Percentiles rank a stretch among this genome's conserved stretches.
phyloP scores from a whole-genome alignment of 2,888 invertebrate species.

The Agrenia bidenticulata region DNA sequence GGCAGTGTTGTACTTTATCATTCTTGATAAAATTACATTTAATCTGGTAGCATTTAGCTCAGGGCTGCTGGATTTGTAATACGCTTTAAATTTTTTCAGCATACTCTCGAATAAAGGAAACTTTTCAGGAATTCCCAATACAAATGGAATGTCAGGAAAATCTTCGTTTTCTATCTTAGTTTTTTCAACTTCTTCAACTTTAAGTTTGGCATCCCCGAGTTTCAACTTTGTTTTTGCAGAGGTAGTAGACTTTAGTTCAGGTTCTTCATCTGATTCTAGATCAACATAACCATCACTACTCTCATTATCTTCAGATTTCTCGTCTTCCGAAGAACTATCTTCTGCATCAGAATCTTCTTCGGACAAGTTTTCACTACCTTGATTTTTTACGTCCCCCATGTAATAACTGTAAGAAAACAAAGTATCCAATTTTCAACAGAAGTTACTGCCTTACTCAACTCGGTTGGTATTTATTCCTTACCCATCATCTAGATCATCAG shows the following conservation, averaged over 20 bases:
- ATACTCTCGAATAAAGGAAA: slow-evolving; percentile 18
- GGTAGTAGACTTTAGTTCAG: slow-evolving; percentile 18
- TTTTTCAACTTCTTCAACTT: neutral
- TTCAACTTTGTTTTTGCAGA: slow-evolving; percentile 43
- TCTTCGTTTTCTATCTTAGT: neutral
- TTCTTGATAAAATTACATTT: slow-evolving; percentile 70
- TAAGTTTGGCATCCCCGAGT: slow-evolving; percentile 12
- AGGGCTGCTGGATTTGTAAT: slow-evolving; percentile 7
- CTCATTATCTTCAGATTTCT: slow-evolving; percentile 30
- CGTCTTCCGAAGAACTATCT: slow-evolving; percentile 34
- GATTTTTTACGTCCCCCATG: neutral
- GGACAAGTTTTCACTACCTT: neutral
- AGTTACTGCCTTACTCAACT: slow-evolving; percentile 38
- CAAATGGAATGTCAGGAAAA: slow-evolving; percentile 25
- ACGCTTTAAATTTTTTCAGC: slow-evolving; percentile 15
- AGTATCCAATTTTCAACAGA: neutral
- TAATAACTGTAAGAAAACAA: slow-evolving; percentile 13
- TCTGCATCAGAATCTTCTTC: slow-evolving; percentile 8
- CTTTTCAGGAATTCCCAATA: slow-evolving; percentile 23
- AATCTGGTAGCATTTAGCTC: slow-evolving; percentile 62
- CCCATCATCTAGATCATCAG: slow-evolving; percentile 85
- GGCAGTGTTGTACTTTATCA: slow-evolving; percentile 81
- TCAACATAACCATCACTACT: slow-evolving; percentile 25
- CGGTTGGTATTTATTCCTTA: slow-evolving; percentile 45
- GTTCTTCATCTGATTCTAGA: slow-evolving; percentile 33